Conservation (phyloP, 2,113 vertebrate species). For the Genyomyrus donnyi region DNA sequence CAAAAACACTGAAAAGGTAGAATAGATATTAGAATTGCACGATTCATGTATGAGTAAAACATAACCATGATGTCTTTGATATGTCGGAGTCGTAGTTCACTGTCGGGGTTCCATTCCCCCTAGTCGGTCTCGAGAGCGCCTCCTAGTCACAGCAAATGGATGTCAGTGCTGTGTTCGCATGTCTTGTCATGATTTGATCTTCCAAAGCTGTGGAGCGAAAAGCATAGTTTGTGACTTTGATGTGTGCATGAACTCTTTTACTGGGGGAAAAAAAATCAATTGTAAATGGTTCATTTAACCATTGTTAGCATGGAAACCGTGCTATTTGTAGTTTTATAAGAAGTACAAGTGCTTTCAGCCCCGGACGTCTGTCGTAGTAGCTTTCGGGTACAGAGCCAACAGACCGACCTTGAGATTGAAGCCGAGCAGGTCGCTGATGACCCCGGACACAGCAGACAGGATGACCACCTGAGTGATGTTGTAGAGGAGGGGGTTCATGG, state of each 20-base stretch:
- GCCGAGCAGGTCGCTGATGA: conserved; percentile 94
- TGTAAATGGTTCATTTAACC: background rate
- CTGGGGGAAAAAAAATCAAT: background rate
- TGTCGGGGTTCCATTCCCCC: conserved; percentile 41
- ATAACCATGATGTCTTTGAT: conserved; percentile 63
- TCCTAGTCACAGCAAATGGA: conserved; percentile 29
- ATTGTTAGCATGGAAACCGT: background rate
- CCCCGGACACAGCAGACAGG: conserved; percentile 92
- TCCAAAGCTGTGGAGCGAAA: conserved; percentile 79
- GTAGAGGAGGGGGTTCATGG: conserved; percentile 97
- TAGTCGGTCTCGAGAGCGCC: conserved; percentile 1
- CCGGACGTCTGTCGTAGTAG: background rate
- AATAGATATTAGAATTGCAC: conserved; percentile 94
- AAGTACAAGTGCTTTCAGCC: background rate
- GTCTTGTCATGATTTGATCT: conserved; percentile 91
- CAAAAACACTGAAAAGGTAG: conserved; percentile 75
- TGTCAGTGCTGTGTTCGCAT: conserved; percentile 27
- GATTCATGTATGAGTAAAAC: conserved; percentile 57
- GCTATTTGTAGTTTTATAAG: background rate
- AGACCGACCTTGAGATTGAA: conserved; percentile 90
- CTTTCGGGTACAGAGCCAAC: background rate
- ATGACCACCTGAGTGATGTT: conserved; percentile 99
- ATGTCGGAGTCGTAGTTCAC: conserved; percentile 51
- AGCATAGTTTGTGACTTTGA: background rate
- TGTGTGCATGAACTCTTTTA: background rate